phyloP scores from a whole-genome alignment of 2,888 invertebrate genomes.

The Lypha dubia region DNA sequence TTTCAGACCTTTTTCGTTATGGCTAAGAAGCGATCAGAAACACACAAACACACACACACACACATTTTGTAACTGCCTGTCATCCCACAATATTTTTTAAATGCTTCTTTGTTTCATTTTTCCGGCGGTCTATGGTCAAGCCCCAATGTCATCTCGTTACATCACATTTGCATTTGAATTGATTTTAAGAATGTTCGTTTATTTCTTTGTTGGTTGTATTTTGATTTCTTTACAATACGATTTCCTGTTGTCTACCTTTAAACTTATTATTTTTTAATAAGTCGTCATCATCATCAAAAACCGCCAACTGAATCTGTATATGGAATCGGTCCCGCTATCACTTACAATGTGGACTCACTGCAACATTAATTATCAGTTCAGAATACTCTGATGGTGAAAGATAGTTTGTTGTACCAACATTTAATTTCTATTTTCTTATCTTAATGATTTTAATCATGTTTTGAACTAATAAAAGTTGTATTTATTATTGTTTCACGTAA shows the following conservation, averaged over 20 bases:
- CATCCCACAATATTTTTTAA: slow-evolving; percentile 54
- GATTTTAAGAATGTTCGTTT: slow-evolving; percentile 17
- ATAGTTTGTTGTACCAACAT: neutral
- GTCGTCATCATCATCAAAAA: slow-evolving; percentile 70
- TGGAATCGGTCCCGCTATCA: neutral
- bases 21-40: too few species aligned
- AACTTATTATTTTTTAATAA: slow-evolving; percentile 72
- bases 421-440: slow-evolving; percentile 34
- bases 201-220: slow-evolving; percentile 65
- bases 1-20: slow-evolving; percentile 10
- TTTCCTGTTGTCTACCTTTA: slow-evolving; percentile 69
- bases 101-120: slow-evolving; percentile 35
- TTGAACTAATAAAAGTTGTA: slow-evolving; percentile 1
- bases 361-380: slow-evolving; percentile 14
- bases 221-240: slow-evolving; percentile 63
- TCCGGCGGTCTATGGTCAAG: slow-evolving; percentile 26
- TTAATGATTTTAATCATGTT: slow-evolving; percentile 61
- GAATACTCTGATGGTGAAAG: slow-evolving; percentile 19
- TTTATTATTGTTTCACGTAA: slow-evolving; percentile 22
- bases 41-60: neutral
- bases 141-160: slow-evolving; percentile 39
- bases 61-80: slow-evolving; percentile 23
- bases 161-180: slow-evolving; percentile 65
- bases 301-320: slow-evolving; percentile 23
- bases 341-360: neutral